Percentiles rank a stretch among this genome's conserved stretches.
phyloP scores from a whole-genome alignment of 1,140 invertebrate genomes.

The Orussus abietinus region DNA sequence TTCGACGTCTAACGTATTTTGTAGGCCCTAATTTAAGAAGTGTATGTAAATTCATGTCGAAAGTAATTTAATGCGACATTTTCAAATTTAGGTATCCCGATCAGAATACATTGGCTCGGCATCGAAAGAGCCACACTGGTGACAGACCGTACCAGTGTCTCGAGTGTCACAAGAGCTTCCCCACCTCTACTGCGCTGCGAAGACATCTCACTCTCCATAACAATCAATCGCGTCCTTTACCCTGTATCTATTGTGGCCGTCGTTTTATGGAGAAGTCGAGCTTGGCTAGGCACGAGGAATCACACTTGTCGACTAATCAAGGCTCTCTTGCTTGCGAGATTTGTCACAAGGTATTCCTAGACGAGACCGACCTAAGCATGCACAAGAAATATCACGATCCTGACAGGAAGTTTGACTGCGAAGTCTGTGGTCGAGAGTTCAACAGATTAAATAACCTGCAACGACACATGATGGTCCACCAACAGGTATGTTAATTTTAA shows the following conservation, averaged over 20 bases:
- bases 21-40: too few species aligned
- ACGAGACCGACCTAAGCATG: slow-evolving; percentile 38
- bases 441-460: slow-evolving; percentile 53
- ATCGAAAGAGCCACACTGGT: slow-evolving; percentile 44
- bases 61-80: background rate
- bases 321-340: slow-evolving; percentile 44
- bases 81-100: slow-evolving; percentile 40
- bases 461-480: slow-evolving; percentile 53
- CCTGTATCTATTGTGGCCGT: slow-evolving; percentile 50
- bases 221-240: slow-evolving; percentile 45
- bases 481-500: slow-evolving; percentile 49
- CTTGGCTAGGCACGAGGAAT: slow-evolving; percentile 46
- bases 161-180: slow-evolving; percentile 49
- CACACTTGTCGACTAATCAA: slow-evolving; percentile 45
- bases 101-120: slow-evolving; percentile 48
- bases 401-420: slow-evolving; percentile 51
- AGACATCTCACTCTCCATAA: slow-evolving; percentile 46
- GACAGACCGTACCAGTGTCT: slow-evolving; percentile 48
- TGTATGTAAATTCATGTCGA: background rate
- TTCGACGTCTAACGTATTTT: too few species aligned
- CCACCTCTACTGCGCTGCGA: slow-evolving; percentile 42
- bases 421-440: slow-evolving; percentile 52
- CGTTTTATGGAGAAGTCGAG: slow-evolving; percentile 46
- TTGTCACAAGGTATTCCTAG: slow-evolving; percentile 45
- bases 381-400: slow-evolving; percentile 52